These are phyloP conservation scores for Columba livia DNA, from an alignment of 2,113 vertebrate genomes.

Conservation along the genomic window DNA sequence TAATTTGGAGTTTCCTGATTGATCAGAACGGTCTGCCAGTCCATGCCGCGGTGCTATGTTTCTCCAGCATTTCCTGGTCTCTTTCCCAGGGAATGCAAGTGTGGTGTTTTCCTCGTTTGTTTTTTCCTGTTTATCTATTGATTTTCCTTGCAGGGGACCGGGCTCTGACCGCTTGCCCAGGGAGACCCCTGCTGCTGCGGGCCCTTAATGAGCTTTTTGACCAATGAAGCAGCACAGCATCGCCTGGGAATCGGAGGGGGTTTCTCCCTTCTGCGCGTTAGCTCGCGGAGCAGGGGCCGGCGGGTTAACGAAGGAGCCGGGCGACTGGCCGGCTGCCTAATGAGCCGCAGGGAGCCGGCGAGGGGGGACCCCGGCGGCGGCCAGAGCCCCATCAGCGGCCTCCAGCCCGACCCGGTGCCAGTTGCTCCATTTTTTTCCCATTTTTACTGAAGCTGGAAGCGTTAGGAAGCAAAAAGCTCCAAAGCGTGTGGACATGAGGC, in stretches of 20 bases:
- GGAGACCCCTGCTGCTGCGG: neutral
- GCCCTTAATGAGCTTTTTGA: slow-evolving; percentile 60
- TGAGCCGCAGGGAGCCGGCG: neutral
- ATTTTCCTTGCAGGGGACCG: neutral
- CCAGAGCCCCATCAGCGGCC: neutral
- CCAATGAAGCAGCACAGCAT: slow-evolving; percentile 48
- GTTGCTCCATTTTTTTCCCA: neutral
- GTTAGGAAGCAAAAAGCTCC: neutral
- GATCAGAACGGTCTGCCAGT: neutral
- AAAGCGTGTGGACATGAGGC: neutral
- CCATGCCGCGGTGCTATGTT: neutral
- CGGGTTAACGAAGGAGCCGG: slow-evolving; percentile 40
- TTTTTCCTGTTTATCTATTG: slow-evolving; percentile 57
- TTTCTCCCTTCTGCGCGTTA: neutral
- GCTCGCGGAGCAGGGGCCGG: neutral
- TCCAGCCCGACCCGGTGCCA: neutral
- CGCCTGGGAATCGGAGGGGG: slow-evolving; percentile 46
- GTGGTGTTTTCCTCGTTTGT: neutral
- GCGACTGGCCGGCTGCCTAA: neutral
- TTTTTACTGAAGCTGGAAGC: neutral
- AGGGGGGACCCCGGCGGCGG: accelerated
- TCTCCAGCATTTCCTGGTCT: neutral
- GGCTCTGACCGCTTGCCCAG: neutral
- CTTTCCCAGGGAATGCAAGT: neutral
- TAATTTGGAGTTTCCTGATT: neutral